Evolutionary conservation across 1,140 invertebrate species (phyloP).

Genomic region (Spodoptera litura): DNA sequence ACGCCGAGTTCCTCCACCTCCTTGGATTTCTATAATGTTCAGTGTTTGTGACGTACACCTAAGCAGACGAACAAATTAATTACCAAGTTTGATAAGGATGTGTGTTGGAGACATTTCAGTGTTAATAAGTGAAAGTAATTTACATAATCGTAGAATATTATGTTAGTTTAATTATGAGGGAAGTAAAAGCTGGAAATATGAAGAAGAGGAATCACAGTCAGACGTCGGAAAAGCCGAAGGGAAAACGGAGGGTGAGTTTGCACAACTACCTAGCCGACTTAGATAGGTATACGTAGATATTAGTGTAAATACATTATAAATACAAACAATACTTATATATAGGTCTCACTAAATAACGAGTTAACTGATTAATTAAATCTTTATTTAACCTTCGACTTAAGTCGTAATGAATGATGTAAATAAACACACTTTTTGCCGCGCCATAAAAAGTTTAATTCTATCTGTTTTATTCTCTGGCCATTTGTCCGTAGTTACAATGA

Average conservation of each 20-base stretch:
- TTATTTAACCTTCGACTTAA: conserved; percentile 33
- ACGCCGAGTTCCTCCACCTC: not conserved
- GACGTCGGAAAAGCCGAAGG: conserved; percentile 66
- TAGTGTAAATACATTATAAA: not conserved
- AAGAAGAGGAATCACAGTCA: conserved; percentile 65
- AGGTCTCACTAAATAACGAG: not conserved
- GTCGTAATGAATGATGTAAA: conserved; percentile 17
- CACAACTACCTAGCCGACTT: not conserved
- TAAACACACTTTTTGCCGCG: conserved; percentile 25
- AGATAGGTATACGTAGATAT: not conserved
- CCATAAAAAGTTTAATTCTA: conserved; percentile 27
- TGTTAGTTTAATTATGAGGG: conserved; percentile 40
- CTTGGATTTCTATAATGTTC: conserved; percentile 37
- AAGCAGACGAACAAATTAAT: conserved; percentile 18
- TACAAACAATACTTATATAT: not conserved
- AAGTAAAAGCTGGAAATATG: conserved; percentile 60
- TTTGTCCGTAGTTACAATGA: conserved; percentile 31
- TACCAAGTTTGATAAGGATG: conserved; percentile 43
- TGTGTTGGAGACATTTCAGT: conserved; percentile 41
- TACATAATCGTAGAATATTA: conserved; percentile 11
- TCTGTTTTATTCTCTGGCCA: conserved; percentile 8
- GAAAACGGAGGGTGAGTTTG: conserved; percentile 73
- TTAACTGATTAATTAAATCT: conserved; percentile 1
- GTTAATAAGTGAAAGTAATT: conserved; percentile 48
- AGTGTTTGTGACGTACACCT: conserved; percentile 35